A percentile compares a stretch with the other conserved stretches of the same genome.
phyloP scores from a whole-genome alignment of 2,113 vertebrate genomes.

The Sorex fumeus region DNA sequence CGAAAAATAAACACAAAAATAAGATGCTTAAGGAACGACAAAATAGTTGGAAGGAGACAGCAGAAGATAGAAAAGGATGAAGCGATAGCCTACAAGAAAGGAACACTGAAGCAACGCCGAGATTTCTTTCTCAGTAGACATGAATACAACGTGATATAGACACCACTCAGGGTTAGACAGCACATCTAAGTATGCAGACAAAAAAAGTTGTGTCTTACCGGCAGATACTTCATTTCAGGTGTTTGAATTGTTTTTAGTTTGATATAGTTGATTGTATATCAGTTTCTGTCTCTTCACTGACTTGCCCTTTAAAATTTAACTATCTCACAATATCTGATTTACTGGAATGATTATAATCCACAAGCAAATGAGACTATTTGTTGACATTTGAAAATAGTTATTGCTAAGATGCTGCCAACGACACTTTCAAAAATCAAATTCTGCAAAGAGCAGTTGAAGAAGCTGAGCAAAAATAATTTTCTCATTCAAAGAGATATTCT shows the following conservation, averaged over 20 bases:
- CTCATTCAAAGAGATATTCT: conserved; percentile 83
- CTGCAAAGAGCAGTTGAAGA: conserved; percentile 79
- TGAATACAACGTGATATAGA: conserved; percentile 73
- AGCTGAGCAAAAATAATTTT: conserved; percentile 82
- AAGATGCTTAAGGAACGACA: not conserved
- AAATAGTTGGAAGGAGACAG: not conserved
- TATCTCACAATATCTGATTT: conserved; percentile 78
- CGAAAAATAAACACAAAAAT: not conserved
- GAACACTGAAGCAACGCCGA: not conserved
- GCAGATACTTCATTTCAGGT: conserved; percentile 72
- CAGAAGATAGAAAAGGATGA: not conserved
- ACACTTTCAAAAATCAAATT: conserved; percentile 81
- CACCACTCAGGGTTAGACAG: not conserved
- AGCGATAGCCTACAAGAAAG: no score
- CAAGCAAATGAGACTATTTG: conserved; percentile 74
- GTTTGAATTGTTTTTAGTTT: conserved; percentile 78
- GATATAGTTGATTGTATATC: conserved; percentile 51
- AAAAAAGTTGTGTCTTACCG: conserved; percentile 71
- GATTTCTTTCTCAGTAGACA: not conserved
- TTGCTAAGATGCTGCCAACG: conserved; percentile 76
- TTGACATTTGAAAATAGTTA: conserved; percentile 83
- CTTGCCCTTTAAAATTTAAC: conserved; percentile 75
- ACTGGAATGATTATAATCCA: conserved; percentile 68
- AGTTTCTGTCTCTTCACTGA: conserved; percentile 68
- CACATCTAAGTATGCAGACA: conserved; percentile 79